Conservation (phyloP, 2,797 vertebrate genomes). For the Perdix hodgsoniae region DNA sequence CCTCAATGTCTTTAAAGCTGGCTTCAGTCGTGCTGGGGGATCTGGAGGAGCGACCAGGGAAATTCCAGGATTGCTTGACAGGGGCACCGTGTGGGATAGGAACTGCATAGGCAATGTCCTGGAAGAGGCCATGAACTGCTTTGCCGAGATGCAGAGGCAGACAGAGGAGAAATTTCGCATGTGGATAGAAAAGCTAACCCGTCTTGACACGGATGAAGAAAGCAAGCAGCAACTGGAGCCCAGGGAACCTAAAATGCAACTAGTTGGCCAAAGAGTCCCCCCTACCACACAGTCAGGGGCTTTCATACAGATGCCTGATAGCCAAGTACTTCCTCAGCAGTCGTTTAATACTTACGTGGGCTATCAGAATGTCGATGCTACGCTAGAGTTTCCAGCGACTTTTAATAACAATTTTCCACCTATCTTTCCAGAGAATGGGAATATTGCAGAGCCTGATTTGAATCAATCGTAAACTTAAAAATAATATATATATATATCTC, state of each 20-base stretch:
- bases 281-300: constrained; percentile 83
- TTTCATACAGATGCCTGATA: constrained; percentile 85
- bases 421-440: constrained; percentile 86
- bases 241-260: constrained; percentile 84
- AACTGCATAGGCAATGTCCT: constrained; percentile 93
- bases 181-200: constrained; percentile 94
- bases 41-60: constrained; percentile 89
- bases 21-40: constrained; percentile 89
- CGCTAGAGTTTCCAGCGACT: constrained; percentile 79
- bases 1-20: constrained; percentile 98
- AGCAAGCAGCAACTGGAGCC: constrained; percentile 84
- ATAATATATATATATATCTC: neutral
- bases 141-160: constrained; percentile 94
- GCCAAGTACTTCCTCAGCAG: constrained; percentile 82
- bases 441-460: constrained; percentile 83
- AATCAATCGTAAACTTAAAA: constrained; percentile 84
- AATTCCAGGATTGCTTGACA: constrained; percentile 92
- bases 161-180: constrained; percentile 93
- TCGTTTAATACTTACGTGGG: constrained; percentile 84
- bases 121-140: constrained; percentile 95
- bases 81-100: constrained; percentile 89
- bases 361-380: constrained; percentile 81
- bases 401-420: constrained; percentile 84
- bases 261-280: constrained; percentile 79
- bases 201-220: constrained; percentile 88